These are phyloP conservation scores for Caenorhabditis sp. DNA, from an alignment of 2,888 invertebrate species.

Conservation along the genomic window DNA sequence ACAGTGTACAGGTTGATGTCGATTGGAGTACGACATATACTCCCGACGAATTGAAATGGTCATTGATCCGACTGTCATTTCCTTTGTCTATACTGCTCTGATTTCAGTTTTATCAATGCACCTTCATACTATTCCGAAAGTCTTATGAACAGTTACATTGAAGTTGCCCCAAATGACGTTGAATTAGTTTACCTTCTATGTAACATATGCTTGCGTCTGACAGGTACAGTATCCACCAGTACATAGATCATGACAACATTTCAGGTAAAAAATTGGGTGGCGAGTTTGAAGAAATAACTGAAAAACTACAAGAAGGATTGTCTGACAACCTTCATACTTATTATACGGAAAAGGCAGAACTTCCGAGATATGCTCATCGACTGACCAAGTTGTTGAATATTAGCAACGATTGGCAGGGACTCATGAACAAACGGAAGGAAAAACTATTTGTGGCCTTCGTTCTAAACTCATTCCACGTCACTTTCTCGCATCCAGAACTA, in stretches of 20 bases:
- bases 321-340: constrained; percentile 23
- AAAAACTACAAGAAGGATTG: constrained; percentile 24
- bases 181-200: constrained; percentile 23
- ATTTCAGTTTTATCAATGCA: constrained; percentile 32
- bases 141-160: constrained; percentile 12
- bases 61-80: not conserved
- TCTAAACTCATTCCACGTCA: constrained; percentile 22
- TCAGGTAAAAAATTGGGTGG: constrained; percentile 35
- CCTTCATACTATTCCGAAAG: constrained; percentile 25
- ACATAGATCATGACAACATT: not conserved
- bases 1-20: not conserved
- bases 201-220: constrained; percentile 21
- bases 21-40: constrained; percentile 25
- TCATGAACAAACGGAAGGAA: constrained; percentile 21
- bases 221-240: too few relatives aligned
- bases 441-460: constrained; percentile 17
- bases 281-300: constrained; percentile 21
- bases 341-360: constrained; percentile 23
- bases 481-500: constrained; percentile 36
- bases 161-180: constrained; percentile 14
- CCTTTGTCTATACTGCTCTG: not conserved
- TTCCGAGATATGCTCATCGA: constrained; percentile 39
- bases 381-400: constrained; percentile 16
- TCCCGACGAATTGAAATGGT: constrained; percentile 21
- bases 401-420: constrained; percentile 31